Evolutionary conservation across 2,888 invertebrate species (phyloP).

Genomic region (Plusia festucae): DNA sequence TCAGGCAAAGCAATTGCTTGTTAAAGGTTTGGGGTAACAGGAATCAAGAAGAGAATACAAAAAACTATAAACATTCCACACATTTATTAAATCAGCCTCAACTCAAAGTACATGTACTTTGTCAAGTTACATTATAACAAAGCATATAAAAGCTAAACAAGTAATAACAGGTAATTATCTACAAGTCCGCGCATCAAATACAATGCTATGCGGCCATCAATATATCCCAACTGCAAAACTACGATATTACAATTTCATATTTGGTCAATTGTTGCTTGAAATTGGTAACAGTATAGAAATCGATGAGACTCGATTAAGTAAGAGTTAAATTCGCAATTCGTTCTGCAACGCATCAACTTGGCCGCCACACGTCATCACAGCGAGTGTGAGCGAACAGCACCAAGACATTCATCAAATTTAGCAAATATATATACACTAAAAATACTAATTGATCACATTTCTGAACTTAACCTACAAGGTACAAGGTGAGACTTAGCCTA

Average conservation of each 20-base stretch:
- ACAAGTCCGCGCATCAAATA: constrained; percentile 66
- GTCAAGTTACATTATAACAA: constrained; percentile 76
- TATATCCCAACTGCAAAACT: constrained; percentile 42
- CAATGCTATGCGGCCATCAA: constrained; percentile 58
- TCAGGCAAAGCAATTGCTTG: neutral
- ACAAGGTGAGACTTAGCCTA: constrained; percentile 76
- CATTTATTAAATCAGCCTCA: constrained; percentile 86
- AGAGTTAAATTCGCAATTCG: constrained; percentile 41
- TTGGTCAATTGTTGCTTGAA: constrained; percentile 39
- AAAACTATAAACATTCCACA: constrained; percentile 70
- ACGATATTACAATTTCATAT: constrained; percentile 20
- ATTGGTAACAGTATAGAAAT: constrained; percentile 48
- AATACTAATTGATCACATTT: constrained; percentile 88
- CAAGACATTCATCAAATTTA: constrained; percentile 59
- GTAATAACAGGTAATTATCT: constrained; percentile 82
- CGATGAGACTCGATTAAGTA: constrained; percentile 47
- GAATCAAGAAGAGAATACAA: constrained; percentile 28
- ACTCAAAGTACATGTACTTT: constrained; percentile 74
- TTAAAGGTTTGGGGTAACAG: neutral
- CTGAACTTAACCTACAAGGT: constrained; percentile 87
- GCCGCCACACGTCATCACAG: constrained; percentile 65
- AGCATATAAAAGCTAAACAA: constrained; percentile 78
- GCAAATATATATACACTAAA: constrained; percentile 76
- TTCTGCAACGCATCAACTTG: constrained; percentile 31
- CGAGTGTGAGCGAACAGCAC: constrained; percentile 74